These are phyloP conservation scores for Cenopis cana DNA, from an alignment of 2,888 invertebrate species.

Conservation along the genomic window DNA sequence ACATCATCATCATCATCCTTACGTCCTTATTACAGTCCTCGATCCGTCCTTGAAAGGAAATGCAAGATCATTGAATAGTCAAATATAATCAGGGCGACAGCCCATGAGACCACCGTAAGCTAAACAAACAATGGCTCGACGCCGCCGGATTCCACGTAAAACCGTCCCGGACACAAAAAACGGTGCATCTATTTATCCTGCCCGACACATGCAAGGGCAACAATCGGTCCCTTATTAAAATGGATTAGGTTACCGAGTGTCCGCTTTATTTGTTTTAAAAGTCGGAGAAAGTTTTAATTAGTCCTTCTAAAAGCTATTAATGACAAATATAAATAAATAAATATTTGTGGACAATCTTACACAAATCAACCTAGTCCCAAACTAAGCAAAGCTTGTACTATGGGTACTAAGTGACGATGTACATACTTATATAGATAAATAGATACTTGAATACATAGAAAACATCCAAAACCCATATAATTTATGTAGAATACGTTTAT, in stretches of 20 bases:
- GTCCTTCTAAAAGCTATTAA: constrained; percentile 31
- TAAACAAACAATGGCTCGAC: constrained; percentile 67
- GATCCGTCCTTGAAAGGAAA: background rate
- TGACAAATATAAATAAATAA: constrained; percentile 37
- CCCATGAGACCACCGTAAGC: constrained; percentile 47
- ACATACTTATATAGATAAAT: too few relatives aligned
- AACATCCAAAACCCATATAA: too few relatives aligned
- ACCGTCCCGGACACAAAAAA: constrained; percentile 64
- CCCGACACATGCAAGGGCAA: constrained; percentile 40
- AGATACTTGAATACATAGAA: too few relatives aligned
- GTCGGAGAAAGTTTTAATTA: constrained; percentile 42
- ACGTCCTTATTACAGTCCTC: background rate
- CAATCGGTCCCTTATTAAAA: constrained; percentile 42
- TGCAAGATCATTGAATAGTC: constrained; percentile 3
- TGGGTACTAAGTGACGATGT: too few relatives aligned
- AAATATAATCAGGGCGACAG: constrained; percentile 34
- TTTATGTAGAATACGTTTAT: too few relatives aligned
- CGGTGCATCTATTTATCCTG: constrained; percentile 78
- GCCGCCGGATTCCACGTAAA: constrained; percentile 65
- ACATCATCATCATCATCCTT: background rate
- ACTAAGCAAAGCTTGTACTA: too few relatives aligned
- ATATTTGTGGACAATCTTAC: constrained; percentile 14
- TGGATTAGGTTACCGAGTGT: constrained; percentile 43
- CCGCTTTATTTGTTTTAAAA: constrained; percentile 38
- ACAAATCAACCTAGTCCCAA: too few relatives aligned